Evolutionary conservation across 2,888 invertebrate genomes (phyloP), one percentile per base, ranked within the genome.

Genomic region (Camponotus fellah): DNA sequence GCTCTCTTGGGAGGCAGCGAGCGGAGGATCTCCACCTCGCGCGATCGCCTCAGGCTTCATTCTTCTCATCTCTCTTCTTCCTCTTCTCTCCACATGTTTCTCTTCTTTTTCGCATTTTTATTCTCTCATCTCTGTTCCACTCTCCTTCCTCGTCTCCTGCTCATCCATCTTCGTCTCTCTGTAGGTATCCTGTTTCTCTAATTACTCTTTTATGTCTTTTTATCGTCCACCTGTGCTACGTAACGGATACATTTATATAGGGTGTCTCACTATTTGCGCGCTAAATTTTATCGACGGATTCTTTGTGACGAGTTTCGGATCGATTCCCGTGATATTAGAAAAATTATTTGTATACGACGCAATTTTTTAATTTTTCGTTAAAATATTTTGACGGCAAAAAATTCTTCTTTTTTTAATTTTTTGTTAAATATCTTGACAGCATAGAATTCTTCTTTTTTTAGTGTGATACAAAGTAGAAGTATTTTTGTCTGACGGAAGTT

Each of bases 91-190:
- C 75, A 32, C 66, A 53, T 65, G 65, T 79, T 86, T 86, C 80
- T 88, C 79, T 87, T 80, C 12, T 82, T 66, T 89, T 90, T 88
- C 77, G 83, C 82, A 75, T 77, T 87, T 87, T 83, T 84, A 75
- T 40, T 17, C 46, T 26, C 32, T 56, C 10, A 71, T 82, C 90
- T 89, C 68, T 66, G 58, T 69, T 69, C 62, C 83, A 49, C 75
- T 80, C 79, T 81, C 84, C 87, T 86, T 85, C 84, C 82, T 69
- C 58, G 82, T 40, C 77, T 85, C 87, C 84, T 84, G 74, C 77
- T 84, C 81, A 37, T 86, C 86, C 64, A 76, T 83, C 66, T 82
- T 81, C 72, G 62, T 83, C 84, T 85, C 65, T 84, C 80, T 85
- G 74, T 80, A 66, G 69, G 49, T 80, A 69, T 62, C 77, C 60